A percentile compares a stretch with the other conserved stretches of the same genome.
Evolutionary conservation across 2,113 vertebrate genomes (phyloP).

Genomic region (Rhabdornis inornatus): DNA sequence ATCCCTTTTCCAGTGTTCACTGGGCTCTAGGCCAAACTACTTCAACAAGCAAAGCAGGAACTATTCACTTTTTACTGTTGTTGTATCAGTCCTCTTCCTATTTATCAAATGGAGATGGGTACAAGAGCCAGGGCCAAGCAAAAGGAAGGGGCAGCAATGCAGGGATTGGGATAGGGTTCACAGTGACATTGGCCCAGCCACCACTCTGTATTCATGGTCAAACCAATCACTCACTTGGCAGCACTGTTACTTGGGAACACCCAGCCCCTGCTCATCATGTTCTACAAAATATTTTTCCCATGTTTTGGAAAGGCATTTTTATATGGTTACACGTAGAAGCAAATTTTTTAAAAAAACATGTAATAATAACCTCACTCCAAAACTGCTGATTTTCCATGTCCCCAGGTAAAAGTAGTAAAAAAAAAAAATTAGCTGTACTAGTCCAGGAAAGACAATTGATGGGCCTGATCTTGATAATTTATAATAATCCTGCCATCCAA

Average conservation of each 20-base stretch:
- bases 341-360: not conserved
- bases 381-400: not conserved
- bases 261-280: not conserved
- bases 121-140: not conserved
- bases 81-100: not conserved
- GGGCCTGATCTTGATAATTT: not conserved
- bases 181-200: not conserved
- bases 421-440: not conserved
- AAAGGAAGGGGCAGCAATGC: not conserved
- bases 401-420: not conserved
- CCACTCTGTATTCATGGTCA: not conserved
- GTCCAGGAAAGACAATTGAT: not conserved
- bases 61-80: not conserved
- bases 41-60: not conserved
- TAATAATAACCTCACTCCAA: not conserved
- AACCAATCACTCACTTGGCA: not conserved
- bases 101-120: not conserved
- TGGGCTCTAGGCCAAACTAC: constrained; percentile 9
- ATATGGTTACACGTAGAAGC: not conserved
- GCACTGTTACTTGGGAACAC: not conserved
- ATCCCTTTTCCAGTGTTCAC: not conserved
- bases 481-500: not conserved
- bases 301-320: not conserved
- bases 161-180: not conserved
- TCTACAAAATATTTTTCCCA: not conserved